Evolutionary conservation across 2,113 vertebrate genomes (phyloP).

Genomic region (Epinephelus fuscoguttatus): DNA sequence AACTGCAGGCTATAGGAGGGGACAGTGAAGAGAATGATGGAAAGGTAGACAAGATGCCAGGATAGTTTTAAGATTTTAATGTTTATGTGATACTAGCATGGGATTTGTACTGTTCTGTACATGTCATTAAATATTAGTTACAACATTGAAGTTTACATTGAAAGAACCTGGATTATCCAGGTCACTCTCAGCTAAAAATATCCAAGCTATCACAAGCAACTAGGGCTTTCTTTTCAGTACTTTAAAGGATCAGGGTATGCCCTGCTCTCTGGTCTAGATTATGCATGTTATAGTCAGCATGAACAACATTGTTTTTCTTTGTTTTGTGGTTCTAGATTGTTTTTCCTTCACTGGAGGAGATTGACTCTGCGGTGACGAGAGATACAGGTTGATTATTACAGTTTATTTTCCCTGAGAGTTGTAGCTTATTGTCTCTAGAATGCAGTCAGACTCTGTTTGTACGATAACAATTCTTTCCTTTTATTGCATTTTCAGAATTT

Average conservation of each 20-base stretch:
- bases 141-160: not conserved
- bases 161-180: not conserved
- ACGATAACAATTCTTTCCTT: not conserved
- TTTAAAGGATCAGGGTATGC: not conserved
- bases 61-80: not conserved
- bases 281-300: not conserved
- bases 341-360: slow-evolving; percentile 69
- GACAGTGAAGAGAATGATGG: not conserved
- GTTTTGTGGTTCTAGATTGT: slow-evolving; percentile 58
- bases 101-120: not conserved
- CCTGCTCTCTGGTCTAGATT: not conserved
- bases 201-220: not conserved
- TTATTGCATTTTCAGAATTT: slow-evolving; percentile 53
- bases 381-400: slow-evolving; percentile 61
- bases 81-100: not conserved
- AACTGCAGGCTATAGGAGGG: not conserved
- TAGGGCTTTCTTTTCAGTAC: not conserved
- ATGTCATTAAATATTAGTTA: not conserved
- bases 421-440: not conserved
- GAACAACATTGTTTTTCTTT: not conserved
- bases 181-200: not conserved
- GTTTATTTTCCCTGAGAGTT: not conserved
- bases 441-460: not conserved
- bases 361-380: slow-evolving; percentile 11
- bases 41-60: slow-evolving; percentile 49